Base-by-base conservation (phyloP, 2,797 vertebrate species). In the Cyclopterus lumpus region DNA sequence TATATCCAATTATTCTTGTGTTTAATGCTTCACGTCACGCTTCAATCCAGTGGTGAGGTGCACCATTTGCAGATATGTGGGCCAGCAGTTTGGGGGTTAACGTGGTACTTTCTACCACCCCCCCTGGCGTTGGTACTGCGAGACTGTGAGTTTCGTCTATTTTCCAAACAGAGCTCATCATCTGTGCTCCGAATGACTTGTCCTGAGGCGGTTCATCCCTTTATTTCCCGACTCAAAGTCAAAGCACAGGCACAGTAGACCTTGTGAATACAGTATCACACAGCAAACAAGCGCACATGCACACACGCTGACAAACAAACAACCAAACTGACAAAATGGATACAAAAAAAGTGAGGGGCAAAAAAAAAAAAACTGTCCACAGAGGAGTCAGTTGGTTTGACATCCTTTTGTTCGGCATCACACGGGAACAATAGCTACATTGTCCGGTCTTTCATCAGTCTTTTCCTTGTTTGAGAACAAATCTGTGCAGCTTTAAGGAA, bases 161-260 rank as follows among this genome's bases (percentile, higher is more conserved):
- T 82, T 82, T 83, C 76, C 69, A 75, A 86, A 84, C 79, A 58
- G 75, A 81, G 82, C 80, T 85, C 87, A 86, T 91, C 85, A 85
- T 84, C 71, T 51, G 73, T 10, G 77, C 69, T 83, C 85, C 84
- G 83, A 89, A 82, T 83, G 88, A 88, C 82, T 90, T 80, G 85
- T 89, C 91, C 90, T 77, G 82, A 78, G 86, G 89, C 84, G 0
- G 10, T 82, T 83, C 77, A 82, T 83, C 86, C 75, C 67, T 89
- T 85, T 83, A 86, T 86, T 88, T 87, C 79, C 79, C 34, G 62
- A 90, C 77, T 90, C 91, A 91, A 90, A 91, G 86, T 89, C 90
- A 86, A 68, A 84, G 78, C 86, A 40, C 65, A 67, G 81, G 64
- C 84, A 82, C 79, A 57, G 73, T 83, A 81, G 87, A 88, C 88